Base-by-base conservation (phyloP, 1,140 invertebrate species). In the Drosophila watanabei region DNA sequence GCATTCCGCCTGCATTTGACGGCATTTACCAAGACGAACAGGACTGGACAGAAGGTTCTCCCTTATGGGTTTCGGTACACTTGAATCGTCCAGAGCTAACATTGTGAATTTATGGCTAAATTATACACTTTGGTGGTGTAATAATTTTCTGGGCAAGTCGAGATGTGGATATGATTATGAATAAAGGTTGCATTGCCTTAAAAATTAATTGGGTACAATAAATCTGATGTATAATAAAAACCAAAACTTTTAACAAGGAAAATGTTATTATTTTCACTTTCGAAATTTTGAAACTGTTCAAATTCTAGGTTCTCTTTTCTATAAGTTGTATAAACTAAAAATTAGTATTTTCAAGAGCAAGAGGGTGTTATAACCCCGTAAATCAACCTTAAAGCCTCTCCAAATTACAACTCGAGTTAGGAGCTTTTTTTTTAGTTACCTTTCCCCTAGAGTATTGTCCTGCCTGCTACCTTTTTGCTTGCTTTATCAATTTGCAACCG, bases 1-100 rank as follows among this genome's bases (percentile, higher is more conserved):
- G 64, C 80, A 83, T 73, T 73, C 65, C 60, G 58, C 52, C 57
- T 71, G 82, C 62, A 84, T 79, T 75, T 59, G 33, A 66, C 28
- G 24, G 45, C 51, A 56, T 60, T 75, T 62, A 54, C 54, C 33
- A 32, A 32, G 46, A 39, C 35, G 30, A 20, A 28, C 46, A 49
- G 24, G 46, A 16, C 14, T 14, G 24, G 46, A 30, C 37, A 51
- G 28, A 11, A 16, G 14, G 18, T 33, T 62, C 18, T 43, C 18
- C 13, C 32, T 18, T 24, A 28, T 20, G 35, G 16, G 8, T 24
- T 32, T 41, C 28, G 59, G 30, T 45, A 35, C n/a, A 30, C 48
- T 70, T 33, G 35, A 33, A 39, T 24, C 18, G 46, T 13, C 30
- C n/a, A 33, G 13, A 13, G 16, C 41, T 9, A 16, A 63, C 45